Conservation (phyloP, 53 echinoderm and acorn worm species). For the Holothuria leucospilota region DNA sequence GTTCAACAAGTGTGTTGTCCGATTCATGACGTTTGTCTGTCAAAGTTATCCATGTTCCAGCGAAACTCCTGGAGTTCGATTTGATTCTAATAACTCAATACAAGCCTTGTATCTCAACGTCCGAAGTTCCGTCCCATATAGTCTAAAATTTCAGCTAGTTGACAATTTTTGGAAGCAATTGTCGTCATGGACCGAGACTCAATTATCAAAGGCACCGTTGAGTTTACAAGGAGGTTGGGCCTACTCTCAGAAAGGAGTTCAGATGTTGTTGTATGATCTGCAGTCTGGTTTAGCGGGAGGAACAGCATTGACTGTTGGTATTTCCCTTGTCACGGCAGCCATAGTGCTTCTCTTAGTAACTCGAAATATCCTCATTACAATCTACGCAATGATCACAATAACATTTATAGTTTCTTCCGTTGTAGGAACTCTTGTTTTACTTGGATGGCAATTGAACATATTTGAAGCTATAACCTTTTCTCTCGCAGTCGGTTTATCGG, state of each 20-base stretch:
- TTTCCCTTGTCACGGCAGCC: conserved; percentile 67
- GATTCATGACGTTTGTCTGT: background rate
- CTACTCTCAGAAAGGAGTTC: background rate
- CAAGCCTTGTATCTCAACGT: conserved; percentile 47
- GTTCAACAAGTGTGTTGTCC: conserved; percentile 46
- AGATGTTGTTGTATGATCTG: conserved; percentile 77
- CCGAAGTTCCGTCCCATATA: background rate
- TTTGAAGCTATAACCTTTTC: conserved; percentile 82
- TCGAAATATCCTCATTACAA: conserved; percentile 70
- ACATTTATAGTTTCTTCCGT: conserved; percentile 71
- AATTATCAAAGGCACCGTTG: conserved; percentile 67
- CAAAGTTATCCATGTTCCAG: background rate
- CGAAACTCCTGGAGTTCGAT: conserved; percentile 36
- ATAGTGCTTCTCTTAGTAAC: conserved; percentile 70
- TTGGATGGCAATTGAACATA: conserved; percentile 92
- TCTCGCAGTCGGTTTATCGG: conserved; percentile 79
- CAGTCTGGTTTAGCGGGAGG: conserved; percentile 72
- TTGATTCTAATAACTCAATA: conserved; percentile 43
- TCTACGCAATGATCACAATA: conserved; percentile 75
- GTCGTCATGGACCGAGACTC: conserved; percentile 57
- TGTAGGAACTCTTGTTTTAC: conserved; percentile 73
- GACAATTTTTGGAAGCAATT: conserved; percentile 70
- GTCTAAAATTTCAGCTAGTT: conserved; percentile 46
- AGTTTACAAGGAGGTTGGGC: conserved; percentile 71
- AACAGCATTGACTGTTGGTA: conserved; percentile 64